These are phyloP conservation scores for Porites australiensis DNA, from an alignment of 64 coral and sea anemone species.

Conservation along the genomic window DNA sequence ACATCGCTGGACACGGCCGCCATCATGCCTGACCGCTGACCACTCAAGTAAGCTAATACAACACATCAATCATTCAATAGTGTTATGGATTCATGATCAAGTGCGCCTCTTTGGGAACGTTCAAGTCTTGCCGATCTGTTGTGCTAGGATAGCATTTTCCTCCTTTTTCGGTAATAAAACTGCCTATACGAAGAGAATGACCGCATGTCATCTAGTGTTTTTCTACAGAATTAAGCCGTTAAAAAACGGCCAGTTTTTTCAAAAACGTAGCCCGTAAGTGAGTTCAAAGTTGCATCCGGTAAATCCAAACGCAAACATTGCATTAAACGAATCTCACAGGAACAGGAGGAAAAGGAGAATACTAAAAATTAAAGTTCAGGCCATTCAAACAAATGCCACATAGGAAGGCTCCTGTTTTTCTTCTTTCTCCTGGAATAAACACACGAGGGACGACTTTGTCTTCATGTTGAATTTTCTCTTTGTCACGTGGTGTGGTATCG, in stretches of 20 bases:
- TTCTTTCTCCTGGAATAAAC: too few relatives aligned
- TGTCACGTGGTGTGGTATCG: slow-evolving; percentile 3
- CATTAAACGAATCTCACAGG: neutral
- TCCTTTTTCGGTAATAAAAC: too few relatives aligned
- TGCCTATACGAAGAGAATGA: too few relatives aligned
- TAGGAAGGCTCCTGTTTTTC: neutral
- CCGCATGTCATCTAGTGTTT: too few relatives aligned
- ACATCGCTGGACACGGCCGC: too few relatives aligned
- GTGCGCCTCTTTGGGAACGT: neutral
- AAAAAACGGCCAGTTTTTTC: too few relatives aligned
- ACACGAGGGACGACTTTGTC: neutral
- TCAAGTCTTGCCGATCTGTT: neutral
- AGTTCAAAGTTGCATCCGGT: neutral
- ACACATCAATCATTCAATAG: too few relatives aligned
- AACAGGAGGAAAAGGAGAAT: slow-evolving; percentile 11
- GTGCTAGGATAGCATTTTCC: neutral
- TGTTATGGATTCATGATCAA: neutral
- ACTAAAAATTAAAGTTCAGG: neutral
- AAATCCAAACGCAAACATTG: slow-evolving; percentile 3
- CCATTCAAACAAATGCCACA: too few relatives aligned
- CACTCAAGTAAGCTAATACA: too few relatives aligned
- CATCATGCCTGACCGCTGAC: too few relatives aligned
- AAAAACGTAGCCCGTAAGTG: neutral
- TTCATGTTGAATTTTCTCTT: neutral
- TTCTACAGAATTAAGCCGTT: too few relatives aligned